These are phyloP conservation scores for Neogobius melanostomus DNA, from an alignment of 2,113 vertebrate species.

Conservation along the genomic window DNA sequence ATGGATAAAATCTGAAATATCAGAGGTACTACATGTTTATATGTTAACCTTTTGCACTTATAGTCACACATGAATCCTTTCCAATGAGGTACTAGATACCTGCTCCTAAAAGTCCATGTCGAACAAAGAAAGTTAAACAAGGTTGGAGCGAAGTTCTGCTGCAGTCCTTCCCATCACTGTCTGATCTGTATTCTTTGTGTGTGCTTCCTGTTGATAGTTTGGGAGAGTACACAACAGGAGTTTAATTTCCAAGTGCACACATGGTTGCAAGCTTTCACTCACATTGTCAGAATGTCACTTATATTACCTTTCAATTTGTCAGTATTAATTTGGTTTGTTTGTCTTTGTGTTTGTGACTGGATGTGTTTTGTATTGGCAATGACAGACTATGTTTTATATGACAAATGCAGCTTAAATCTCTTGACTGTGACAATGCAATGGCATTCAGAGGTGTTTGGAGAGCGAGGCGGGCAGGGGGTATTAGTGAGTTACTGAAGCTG, in stretches of 20 bases:
- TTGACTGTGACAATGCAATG: slow-evolving; percentile 5
- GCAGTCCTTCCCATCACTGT: slow-evolving; percentile 23
- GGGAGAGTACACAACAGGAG: slow-evolving; percentile 39
- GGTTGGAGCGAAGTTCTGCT: slow-evolving; percentile 30
- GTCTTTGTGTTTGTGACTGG: slow-evolving; percentile 19
- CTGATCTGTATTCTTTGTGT: slow-evolving; percentile 32
- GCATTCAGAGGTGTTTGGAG: slow-evolving; percentile 12
- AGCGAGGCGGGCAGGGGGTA: background rate
- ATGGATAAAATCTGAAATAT: too few species aligned
- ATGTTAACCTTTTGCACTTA: background rate
- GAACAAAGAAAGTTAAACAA: slow-evolving; percentile 30
- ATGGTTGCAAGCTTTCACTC: slow-evolving; percentile 36
- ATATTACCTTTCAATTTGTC: slow-evolving; percentile 11
- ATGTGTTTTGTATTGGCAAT: too few species aligned
- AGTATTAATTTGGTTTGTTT: background rate
- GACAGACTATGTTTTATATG: background rate
- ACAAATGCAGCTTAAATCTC: slow-evolving; percentile 26
- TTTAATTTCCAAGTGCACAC: slow-evolving; percentile 46
- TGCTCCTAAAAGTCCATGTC: background rate
- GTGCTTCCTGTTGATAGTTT: slow-evolving; percentile 17
- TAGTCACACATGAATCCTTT: background rate
- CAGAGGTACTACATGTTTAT: too few species aligned
- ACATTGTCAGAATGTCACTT: slow-evolving; percentile 13
- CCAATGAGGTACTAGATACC: background rate
- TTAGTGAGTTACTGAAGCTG: too few species aligned